phyloP scores from a whole-genome alignment of 2,888 invertebrate species.

The Lacanobia wlatinum region DNA sequence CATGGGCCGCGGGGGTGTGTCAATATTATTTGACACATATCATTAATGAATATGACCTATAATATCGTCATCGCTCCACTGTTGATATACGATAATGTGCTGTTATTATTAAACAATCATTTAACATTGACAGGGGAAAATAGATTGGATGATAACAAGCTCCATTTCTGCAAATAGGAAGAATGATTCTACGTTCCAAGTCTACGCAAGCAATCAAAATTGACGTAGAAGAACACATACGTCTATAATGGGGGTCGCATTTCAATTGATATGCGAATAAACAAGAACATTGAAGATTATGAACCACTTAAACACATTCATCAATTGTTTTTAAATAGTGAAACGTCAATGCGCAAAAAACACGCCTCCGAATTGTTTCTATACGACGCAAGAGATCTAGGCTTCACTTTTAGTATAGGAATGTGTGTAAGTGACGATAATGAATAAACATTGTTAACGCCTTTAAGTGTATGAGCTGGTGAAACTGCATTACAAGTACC shows the following conservation, averaged over 20 bases:
- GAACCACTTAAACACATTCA: slow-evolving; percentile 58
- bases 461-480: slow-evolving; percentile 27
- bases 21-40: slow-evolving; percentile 33
- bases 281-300: slow-evolving; percentile 64
- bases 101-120: slow-evolving; percentile 32
- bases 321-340: slow-evolving; percentile 57
- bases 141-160: slow-evolving; percentile 39
- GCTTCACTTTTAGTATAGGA: slow-evolving; percentile 29
- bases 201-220: slow-evolving; percentile 42
- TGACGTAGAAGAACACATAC: slow-evolving; percentile 54
- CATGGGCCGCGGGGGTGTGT: slow-evolving; percentile 46
- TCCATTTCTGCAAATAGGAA: slow-evolving; percentile 34
- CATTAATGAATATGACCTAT: slow-evolving; percentile 48
- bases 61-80: slow-evolving; percentile 37
- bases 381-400: slow-evolving; percentile 1
- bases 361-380: slow-evolving; percentile 52
- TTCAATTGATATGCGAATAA: slow-evolving; percentile 66
- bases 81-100: slow-evolving; percentile 22
- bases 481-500: slow-evolving; percentile 32
- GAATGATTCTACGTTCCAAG: slow-evolving; percentile 33
- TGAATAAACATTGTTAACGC: slow-evolving; percentile 44
- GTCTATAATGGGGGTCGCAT: slow-evolving; percentile 54
- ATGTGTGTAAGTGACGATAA: slow-evolving; percentile 20
- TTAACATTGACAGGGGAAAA: slow-evolving; percentile 30
- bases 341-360: slow-evolving; percentile 64